phyloP scores from a whole-genome alignment of 2,888 invertebrate genomes.

The Stenolophus ochropezus region DNA sequence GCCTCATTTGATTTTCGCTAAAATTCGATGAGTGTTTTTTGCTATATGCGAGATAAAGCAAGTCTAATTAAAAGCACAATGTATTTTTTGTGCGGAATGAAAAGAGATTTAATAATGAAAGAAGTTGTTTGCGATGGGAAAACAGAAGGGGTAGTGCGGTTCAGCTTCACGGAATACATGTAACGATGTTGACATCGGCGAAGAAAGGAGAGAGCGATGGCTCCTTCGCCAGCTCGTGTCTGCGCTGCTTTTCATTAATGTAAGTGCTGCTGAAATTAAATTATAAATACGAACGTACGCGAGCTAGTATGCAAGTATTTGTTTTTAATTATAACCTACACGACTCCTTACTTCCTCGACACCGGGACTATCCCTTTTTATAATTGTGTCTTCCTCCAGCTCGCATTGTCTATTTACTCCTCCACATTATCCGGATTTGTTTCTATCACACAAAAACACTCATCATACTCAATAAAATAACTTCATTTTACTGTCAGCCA shows the following conservation, averaged over 20 bases:
- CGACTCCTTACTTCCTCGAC: neutral
- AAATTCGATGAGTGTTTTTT: no score
- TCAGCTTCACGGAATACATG: neutral
- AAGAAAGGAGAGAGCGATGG: constrained; percentile 1
- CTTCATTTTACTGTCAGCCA: neutral
- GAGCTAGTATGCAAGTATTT: constrained; percentile 55
- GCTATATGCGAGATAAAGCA: neutral
- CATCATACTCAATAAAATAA: no score
- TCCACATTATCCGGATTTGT: no score
- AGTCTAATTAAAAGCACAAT: neutral
- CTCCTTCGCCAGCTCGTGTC: constrained; percentile 2
- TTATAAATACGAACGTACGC: constrained; percentile 62
- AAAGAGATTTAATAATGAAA: neutral
- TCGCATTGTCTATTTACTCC: no score
- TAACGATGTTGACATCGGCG: constrained; percentile 53
- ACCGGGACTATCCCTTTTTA: constrained; percentile 27
- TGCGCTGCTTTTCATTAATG: constrained; percentile 66
- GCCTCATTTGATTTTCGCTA: no score
- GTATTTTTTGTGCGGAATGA: neutral
- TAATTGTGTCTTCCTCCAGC: neutral
- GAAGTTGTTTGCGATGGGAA: neutral
- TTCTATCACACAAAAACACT: no score
- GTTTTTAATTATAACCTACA: constrained; percentile 53
- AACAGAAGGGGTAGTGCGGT: constrained; percentile 1
- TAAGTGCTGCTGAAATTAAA: constrained; percentile 68